phyloP scores from a whole-genome alignment of 1,140 invertebrate species.

The Aphis gossypii region DNA sequence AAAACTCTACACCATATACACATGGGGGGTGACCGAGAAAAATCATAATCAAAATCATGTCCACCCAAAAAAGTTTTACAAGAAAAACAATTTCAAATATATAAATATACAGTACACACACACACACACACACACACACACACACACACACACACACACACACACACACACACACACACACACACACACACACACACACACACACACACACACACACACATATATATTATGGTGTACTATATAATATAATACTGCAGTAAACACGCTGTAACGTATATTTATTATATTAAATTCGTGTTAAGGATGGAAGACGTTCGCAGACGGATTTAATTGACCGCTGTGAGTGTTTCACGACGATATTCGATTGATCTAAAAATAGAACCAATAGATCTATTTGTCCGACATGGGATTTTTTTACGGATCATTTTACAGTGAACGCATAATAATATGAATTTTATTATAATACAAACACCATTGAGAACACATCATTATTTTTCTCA shows the following conservation, averaged over 20 bases:
- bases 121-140: no score
- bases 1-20: neutral
- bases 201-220: neutral
- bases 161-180: neutral
- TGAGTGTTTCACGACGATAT: neutral
- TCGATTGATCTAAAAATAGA: neutral
- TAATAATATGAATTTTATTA: neutral
- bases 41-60: slow-evolving; percentile 52
- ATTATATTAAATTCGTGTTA: neutral
- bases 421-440: neutral
- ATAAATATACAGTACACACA: neutral
- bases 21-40: neutral
- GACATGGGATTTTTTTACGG: neutral
- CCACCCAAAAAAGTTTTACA: slow-evolving; percentile 31
- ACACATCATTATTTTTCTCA: neutral
- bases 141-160: neutral
- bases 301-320: neutral
- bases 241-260: neutral
- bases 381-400: neutral
- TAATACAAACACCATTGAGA: neutral
- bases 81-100: neutral
- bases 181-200: neutral
- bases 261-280: neutral
- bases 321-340: neutral
- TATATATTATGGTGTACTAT: neutral